These are phyloP conservation scores for Melieria omissa DNA, from an alignment of 2,888 invertebrate species.

Conservation along the genomic window DNA sequence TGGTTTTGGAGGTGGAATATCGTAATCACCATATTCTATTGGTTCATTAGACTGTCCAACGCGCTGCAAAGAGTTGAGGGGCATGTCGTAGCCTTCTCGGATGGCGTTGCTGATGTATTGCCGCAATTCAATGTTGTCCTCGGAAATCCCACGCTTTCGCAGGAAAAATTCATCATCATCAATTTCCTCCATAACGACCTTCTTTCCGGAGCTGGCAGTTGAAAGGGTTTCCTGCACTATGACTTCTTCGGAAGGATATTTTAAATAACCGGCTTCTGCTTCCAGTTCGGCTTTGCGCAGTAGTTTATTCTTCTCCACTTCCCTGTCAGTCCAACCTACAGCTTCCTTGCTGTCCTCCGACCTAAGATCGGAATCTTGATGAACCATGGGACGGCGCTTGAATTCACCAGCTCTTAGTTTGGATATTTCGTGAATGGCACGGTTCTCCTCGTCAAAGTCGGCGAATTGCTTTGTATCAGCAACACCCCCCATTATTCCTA, in stretches of 20 bases:
- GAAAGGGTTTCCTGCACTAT: constrained; percentile 70
- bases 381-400: constrained; percentile 64
- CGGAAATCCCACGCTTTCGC: constrained; percentile 82
- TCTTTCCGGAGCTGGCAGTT: constrained; percentile 73
- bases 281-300: constrained; percentile 61
- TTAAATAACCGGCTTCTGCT: constrained; percentile 61
- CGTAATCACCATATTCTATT: constrained; percentile 61
- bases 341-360: constrained; percentile 66
- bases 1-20: constrained; percentile 66
- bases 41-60: constrained; percentile 68
- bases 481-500: constrained; percentile 60
- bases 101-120: constrained; percentile 83
- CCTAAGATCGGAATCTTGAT: constrained; percentile 66
- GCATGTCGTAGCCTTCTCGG: constrained; percentile 77
- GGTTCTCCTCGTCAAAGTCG: constrained; percentile 70
- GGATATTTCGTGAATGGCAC: constrained; percentile 69
- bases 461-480: constrained; percentile 71
- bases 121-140: constrained; percentile 82
- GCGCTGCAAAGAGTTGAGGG: constrained; percentile 74
- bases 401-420: constrained; percentile 64
- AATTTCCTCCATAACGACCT: constrained; percentile 83
- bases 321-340: constrained; percentile 66
- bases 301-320: constrained; percentile 64
- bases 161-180: constrained; percentile 89
- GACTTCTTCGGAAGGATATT: constrained; percentile 53